Percentiles rank a stretch among this genome's conserved stretches.
Evolutionary conservation across 2,888 invertebrate species (phyloP).

Genomic region (Drosophila mercatorum): DNA sequence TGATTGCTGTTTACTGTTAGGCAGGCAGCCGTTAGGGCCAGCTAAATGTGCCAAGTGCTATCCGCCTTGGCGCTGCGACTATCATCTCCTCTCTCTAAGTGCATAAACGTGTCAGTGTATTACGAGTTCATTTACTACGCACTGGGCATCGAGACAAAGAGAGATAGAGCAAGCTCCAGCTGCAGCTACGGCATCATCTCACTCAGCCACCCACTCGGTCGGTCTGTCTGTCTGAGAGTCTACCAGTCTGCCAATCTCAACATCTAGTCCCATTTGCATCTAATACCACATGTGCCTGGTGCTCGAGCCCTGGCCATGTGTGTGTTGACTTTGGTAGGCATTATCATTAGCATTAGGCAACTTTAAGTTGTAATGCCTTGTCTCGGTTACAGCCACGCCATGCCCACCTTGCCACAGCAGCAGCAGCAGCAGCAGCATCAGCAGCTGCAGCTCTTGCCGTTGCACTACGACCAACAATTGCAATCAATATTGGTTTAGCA

Average conservation of each 20-base stretch:
- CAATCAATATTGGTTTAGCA: slow-evolving; percentile 54
- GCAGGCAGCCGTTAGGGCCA: slow-evolving; percentile 56
- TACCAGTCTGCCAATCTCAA: slow-evolving; percentile 25
- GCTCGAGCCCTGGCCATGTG: slow-evolving; percentile 31
- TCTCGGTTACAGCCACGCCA: slow-evolving; percentile 20
- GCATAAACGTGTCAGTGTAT: slow-evolving; percentile 78
- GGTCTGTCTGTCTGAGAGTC: not conserved
- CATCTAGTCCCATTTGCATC: slow-evolving; percentile 53
- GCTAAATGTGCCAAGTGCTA: slow-evolving; percentile 74
- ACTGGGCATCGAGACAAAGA: slow-evolving; percentile 20
- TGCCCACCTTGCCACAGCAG: slow-evolving; percentile 12
- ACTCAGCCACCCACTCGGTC: slow-evolving; percentile 17
- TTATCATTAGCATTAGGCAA: slow-evolving; percentile 76
- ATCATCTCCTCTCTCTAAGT: slow-evolving; percentile 49
- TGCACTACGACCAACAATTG: slow-evolving; percentile 13
- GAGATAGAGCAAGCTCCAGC: not conserved
- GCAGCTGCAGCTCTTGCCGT: not conserved
- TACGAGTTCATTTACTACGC: slow-evolving; percentile 72
- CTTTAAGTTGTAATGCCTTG: slow-evolving; percentile 62
- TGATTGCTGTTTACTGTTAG: slow-evolving; percentile 80
- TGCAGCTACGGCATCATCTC: not conserved
- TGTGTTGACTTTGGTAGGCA: slow-evolving; percentile 75
- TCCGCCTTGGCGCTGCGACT: slow-evolving; percentile 17
- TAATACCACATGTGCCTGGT: slow-evolving; percentile 49
- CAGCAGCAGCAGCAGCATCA: not conserved